phyloP scores from a whole-genome alignment of 2,888 invertebrate species.

The Xanthorhoe spadicearia region DNA sequence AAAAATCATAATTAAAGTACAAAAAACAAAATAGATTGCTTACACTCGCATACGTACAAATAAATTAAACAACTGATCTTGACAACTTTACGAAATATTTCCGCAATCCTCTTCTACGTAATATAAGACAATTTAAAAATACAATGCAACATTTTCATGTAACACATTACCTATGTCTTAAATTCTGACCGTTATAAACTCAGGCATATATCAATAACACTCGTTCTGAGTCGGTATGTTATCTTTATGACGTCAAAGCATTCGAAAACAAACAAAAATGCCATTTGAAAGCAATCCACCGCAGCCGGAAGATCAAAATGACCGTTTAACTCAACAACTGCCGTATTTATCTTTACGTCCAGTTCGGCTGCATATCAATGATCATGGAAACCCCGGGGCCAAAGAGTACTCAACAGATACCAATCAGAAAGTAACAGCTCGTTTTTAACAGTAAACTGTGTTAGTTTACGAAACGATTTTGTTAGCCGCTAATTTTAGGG shows the following conservation, averaged over 20 bases:
- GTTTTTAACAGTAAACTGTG: no score
- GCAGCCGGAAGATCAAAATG: slow-evolving; percentile 34
- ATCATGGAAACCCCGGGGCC: slow-evolving; percentile 29
- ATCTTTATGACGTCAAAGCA: slow-evolving; percentile 27
- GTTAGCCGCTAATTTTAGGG: no score
- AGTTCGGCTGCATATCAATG: slow-evolving; percentile 39
- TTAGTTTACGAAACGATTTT: no score
- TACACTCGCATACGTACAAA: neutral
- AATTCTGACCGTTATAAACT: neutral
- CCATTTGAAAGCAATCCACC: slow-evolving; percentile 24
- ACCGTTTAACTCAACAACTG: slow-evolving; percentile 34
- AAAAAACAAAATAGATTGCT: no score
- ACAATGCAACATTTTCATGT: no score
- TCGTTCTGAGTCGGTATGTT: slow-evolving; percentile 17
- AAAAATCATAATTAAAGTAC: neutral
- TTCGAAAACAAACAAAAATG: slow-evolving; percentile 21
- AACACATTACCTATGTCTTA: neutral
- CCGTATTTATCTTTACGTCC: slow-evolving; percentile 38
- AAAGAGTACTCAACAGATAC: slow-evolving; percentile 8
- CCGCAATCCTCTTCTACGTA: no score
- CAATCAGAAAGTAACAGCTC: neutral
- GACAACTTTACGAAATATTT: no score
- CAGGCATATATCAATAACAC: neutral
- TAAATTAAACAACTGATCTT: neutral
- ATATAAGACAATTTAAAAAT: no score